These are phyloP conservation scores for Dromius quadrimaculatus DNA, from an alignment of 2,888 invertebrate genomes.

Conservation along the genomic window DNA sequence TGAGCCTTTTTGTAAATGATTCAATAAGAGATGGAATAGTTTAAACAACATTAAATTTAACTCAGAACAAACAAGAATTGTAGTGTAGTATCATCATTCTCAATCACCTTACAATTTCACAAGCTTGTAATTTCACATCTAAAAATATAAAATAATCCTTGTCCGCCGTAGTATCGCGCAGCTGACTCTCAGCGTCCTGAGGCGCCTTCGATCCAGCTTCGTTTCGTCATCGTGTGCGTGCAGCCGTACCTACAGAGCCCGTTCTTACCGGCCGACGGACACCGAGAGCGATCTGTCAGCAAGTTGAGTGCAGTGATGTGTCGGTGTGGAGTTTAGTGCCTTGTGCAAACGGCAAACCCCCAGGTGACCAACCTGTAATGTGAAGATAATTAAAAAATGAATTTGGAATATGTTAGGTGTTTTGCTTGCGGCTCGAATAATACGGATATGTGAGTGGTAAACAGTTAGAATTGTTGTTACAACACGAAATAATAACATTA, in stretches of 20 bases:
- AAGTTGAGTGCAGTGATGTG: neutral
- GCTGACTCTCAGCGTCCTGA: conserved; percentile 7
- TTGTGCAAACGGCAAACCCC: conserved; percentile 12
- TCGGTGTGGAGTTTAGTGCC: neutral
- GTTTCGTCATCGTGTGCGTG: conserved; percentile 3
- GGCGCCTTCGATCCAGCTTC: conserved; percentile 5
- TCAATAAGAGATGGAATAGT: no score
- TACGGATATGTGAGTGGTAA: neutral
- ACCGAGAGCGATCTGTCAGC: conserved; percentile 11
- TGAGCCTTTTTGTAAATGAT: no score
- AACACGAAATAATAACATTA: conserved; percentile 9
- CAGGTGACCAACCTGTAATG: neutral
- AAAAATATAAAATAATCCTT: neutral
- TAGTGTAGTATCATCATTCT: no score
- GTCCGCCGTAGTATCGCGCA: neutral
- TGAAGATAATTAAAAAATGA: conserved; percentile 5
- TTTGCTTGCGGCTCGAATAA: neutral
- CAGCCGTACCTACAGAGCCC: neutral
- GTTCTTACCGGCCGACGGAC: conserved; percentile 8
- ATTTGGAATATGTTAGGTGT: conserved; percentile 6
- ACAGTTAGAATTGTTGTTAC: neutral
- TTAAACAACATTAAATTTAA: no score
- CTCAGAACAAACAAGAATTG: no score
- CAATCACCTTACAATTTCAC: no score
- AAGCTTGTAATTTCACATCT: neutral